These are phyloP conservation scores for Agriopis aurantiaria DNA, from an alignment of 2,888 invertebrate species.

Conservation along the genomic window DNA sequence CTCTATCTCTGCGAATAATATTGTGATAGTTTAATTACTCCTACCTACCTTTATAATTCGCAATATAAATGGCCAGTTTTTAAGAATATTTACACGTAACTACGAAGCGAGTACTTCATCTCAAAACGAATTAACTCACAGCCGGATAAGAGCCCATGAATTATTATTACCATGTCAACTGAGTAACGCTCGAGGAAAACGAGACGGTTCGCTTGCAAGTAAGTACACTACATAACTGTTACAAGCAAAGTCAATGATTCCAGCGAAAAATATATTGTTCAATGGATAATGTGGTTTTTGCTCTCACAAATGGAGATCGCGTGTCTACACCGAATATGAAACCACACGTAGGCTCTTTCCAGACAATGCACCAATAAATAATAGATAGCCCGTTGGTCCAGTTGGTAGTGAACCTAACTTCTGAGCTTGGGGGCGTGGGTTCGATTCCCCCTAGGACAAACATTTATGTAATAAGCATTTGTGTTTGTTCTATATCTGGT, in stretches of 20 bases:
- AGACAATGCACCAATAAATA: conserved; percentile 12
- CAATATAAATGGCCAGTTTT: not conserved
- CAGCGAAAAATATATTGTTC: conserved; percentile 62
- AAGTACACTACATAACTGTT: conserved; percentile 3
- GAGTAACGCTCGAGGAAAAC: conserved; percentile 26
- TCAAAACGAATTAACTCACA: conserved; percentile 43
- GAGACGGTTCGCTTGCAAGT: conserved; percentile 19
- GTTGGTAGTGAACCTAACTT: too few relatives aligned
- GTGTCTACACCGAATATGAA: conserved; percentile 52
- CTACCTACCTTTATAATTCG: not conserved
- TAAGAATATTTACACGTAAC: not conserved
- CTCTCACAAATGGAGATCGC: conserved; percentile 55
- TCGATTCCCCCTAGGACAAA: too few relatives aligned
- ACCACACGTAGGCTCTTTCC: conserved; percentile 19
- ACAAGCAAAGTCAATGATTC: conserved; percentile 45
- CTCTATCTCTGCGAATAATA: conserved; percentile 28
- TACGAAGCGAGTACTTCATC: conserved; percentile 8
- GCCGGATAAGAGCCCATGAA: conserved; percentile 39
- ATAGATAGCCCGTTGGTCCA: too few relatives aligned
- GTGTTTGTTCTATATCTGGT: too few relatives aligned
- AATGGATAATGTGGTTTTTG: conserved; percentile 36
- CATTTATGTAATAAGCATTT: too few relatives aligned
- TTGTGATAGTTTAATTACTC: not conserved
- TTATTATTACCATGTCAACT: conserved; percentile 20
- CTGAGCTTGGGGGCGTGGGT: too few relatives aligned